phyloP scores from a whole-genome alignment of 2,113 vertebrate genomes.

The Ramphastos sulfuratus region DNA sequence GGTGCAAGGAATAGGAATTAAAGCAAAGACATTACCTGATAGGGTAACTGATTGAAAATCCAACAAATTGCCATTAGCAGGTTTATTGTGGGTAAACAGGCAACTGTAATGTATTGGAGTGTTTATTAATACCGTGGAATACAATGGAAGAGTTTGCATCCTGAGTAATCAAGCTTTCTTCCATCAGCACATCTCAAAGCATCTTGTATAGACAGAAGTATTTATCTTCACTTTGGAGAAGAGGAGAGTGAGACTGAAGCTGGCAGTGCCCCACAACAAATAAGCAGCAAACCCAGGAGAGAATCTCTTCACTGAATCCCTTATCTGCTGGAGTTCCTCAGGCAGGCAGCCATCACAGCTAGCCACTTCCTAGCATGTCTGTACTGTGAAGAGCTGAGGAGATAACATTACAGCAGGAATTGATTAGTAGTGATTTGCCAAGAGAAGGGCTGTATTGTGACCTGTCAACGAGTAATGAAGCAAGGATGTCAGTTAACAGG shows the following conservation, averaged over 20 bases:
- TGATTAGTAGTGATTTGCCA: conserved; percentile 79
- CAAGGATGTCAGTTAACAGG: conserved; percentile 76
- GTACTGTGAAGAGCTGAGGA: background rate
- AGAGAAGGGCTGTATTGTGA: conserved; percentile 63
- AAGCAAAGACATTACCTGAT: background rate
- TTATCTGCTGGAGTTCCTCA: background rate
- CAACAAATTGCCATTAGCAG: background rate
- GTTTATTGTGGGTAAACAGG: background rate
- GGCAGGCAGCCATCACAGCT: background rate
- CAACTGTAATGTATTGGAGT: background rate
- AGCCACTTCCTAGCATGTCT: background rate
- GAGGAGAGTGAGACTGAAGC: background rate
- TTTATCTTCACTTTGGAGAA: background rate
- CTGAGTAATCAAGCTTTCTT: background rate
- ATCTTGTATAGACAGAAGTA: background rate
- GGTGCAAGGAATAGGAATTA: background rate
- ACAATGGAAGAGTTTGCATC: background rate
- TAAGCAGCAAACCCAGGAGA: background rate
- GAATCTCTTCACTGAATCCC: background rate
- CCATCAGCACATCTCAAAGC: background rate
- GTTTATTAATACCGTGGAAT: background rate
- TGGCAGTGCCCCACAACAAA: background rate
- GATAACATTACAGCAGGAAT: conserved; percentile 68
- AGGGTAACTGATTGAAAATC: background rate
- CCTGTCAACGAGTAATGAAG: conserved; percentile 79